Base-by-base conservation (phyloP, 2,797 vertebrate genomes). In the Spea hammondii region DNA sequence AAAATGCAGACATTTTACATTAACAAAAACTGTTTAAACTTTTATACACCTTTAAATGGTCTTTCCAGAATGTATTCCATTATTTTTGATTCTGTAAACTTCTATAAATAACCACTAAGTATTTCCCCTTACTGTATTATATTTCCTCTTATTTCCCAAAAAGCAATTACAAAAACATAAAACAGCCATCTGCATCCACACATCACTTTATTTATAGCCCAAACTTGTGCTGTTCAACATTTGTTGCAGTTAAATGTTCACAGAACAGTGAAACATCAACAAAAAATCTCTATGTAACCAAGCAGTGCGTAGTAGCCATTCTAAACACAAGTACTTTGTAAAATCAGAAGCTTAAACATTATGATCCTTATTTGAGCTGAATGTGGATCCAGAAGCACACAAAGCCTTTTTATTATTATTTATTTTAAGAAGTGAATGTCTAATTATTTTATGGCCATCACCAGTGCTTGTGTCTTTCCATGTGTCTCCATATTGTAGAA, bases 111-210 rank as follows among this genome's bases (percentile, higher is more conserved):
- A 65, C 7, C 44, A 11, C 64, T 65, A 65, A 65, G 64, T 65
- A 47, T 65, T 65, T 65, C 64, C 64, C 46, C 12, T 65, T 65
- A 65, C 64, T 65, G 45, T 65, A 65, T 65, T 9, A 65, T 2
- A 62, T 62, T 62, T 62, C 59, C 59, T 62, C 59, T 62, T 62
- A 62, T 65, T 65, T 45, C 64, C 64, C 45, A 65, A 65, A 65
- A 45, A 47, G 64, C 64, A 46, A 65, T 65, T 65, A 65, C 32
- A 65, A 65, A 65, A 65, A 45, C 64, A 65, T 65, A 65, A 65
- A 65, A 47, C 44, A 65, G 64, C 64, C 64, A 65, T 65, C 32
- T 47, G 32, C 64, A 45, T n/a, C 64, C 32, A 65, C 64, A 65
- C 64, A 47, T 45, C 32, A 45, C 1, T 5, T 9, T 65, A 65